Conservation (phyloP, 2,113 vertebrate species). For the Opisthocomus hoazin region DNA sequence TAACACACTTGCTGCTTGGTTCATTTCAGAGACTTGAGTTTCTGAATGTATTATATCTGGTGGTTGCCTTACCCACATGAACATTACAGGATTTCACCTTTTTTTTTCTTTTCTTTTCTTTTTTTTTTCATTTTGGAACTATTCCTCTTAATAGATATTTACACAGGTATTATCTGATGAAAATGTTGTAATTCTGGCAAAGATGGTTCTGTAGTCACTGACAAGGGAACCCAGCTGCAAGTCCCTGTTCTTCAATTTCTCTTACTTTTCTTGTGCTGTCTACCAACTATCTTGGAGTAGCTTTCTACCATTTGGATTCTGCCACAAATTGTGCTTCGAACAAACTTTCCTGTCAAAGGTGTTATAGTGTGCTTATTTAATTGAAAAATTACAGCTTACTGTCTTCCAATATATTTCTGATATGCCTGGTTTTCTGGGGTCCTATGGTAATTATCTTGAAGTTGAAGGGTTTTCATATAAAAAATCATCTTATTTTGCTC, state of each 20-base stretch:
- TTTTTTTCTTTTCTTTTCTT: fast-evolving
- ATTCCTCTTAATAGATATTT: background rate
- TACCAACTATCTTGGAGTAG: background rate
- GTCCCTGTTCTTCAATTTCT: background rate
- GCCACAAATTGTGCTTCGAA: background rate
- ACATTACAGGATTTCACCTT: background rate
- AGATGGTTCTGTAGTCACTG: background rate
- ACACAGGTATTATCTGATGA: background rate
- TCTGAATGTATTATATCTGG: background rate
- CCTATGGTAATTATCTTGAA: background rate
- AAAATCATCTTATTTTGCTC: background rate
- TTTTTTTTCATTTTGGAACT: background rate
- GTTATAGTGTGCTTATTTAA: background rate
- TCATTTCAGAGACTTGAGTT: background rate
- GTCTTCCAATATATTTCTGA: background rate
- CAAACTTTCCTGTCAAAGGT: background rate
- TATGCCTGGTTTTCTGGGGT: background rate
- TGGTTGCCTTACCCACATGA: background rate
- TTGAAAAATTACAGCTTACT: background rate
- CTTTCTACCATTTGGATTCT: background rate
- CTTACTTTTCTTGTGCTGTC: background rate
- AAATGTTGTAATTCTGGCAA: background rate
- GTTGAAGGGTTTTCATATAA: background rate
- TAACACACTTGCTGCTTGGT: background rate
- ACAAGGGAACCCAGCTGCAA: background rate